These are phyloP conservation scores for Melanchra persicariae DNA, from an alignment of 2,888 invertebrate genomes.

Conservation along the genomic window DNA sequence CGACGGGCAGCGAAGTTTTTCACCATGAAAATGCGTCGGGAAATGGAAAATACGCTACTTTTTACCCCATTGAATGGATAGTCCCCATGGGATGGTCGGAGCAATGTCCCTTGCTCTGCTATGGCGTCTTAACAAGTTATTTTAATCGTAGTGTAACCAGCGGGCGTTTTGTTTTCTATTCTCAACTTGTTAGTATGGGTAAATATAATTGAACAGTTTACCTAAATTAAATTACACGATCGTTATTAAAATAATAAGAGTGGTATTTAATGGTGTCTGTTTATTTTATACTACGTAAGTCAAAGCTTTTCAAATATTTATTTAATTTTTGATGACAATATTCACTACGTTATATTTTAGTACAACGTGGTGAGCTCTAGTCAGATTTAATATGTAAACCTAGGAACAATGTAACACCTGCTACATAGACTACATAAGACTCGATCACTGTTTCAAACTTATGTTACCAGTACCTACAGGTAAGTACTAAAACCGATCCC, in stretches of 20 bases:
- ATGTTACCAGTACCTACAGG: not conserved
- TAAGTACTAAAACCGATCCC: conserved; percentile 35
- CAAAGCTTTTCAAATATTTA: conserved; percentile 5
- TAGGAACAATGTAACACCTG: not conserved
- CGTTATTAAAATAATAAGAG: not conserved
- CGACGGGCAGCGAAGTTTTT: conserved; percentile 29
- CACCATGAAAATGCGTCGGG: conserved; percentile 11
- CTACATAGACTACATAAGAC: not conserved
- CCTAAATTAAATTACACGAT: not conserved
- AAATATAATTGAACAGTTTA: not conserved
- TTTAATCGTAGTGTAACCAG: conserved; percentile 23
- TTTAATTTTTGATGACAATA: not conserved
- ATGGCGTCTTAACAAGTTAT: conserved; percentile 27
- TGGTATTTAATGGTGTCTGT: not conserved
- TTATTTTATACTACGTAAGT: not conserved
- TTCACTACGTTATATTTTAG: not conserved
- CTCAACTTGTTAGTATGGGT: not conserved
- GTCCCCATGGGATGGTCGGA: conserved; percentile 44
- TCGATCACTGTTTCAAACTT: not conserved
- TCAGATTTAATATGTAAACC: not conserved
- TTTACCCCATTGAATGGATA: conserved; percentile 52
- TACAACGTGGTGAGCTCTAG: not conserved
- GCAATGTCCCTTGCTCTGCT: conserved; percentile 25
- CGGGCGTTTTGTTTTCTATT: not conserved
- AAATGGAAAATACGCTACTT: conserved; percentile 35